Evolutionary conservation across 1,140 invertebrate genomes (phyloP).

Genomic region (Phocides pigmalion): DNA sequence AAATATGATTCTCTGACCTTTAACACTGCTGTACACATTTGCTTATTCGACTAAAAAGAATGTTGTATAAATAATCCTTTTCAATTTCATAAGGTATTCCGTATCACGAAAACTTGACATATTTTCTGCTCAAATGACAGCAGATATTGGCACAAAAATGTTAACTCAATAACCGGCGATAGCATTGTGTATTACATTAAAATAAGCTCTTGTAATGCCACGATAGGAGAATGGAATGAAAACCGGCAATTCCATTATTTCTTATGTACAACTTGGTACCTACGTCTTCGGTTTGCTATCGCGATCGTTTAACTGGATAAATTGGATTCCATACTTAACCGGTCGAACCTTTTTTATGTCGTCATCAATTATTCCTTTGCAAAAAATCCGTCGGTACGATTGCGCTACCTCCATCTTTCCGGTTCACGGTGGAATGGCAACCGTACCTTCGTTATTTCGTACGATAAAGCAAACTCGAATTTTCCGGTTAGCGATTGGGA

Average conservation of each 20-base stretch:
- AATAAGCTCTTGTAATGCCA: constrained; percentile 5
- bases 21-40: too few species aligned
- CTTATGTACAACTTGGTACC: too few species aligned
- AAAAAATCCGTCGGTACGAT: background rate
- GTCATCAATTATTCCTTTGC: constrained; percentile 24
- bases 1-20: too few species aligned
- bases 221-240: background rate
- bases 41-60: too few species aligned
- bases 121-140: too few species aligned
- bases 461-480: constrained; percentile 7
- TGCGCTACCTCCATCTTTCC: background rate
- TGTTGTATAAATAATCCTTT: too few species aligned
- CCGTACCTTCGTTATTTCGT: constrained; percentile 5
- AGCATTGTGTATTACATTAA: constrained; percentile 14
- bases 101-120: too few species aligned
- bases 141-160: too few species aligned
- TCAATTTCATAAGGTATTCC: too few species aligned
- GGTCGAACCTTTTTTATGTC: constrained; percentile 17
- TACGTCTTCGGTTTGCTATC: constrained; percentile 11
- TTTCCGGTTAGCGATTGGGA: background rate
- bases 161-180: too few species aligned
- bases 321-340: constrained; percentile 18
- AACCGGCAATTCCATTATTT: constrained; percentile 17
- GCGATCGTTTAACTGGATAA: constrained; percentile 22
- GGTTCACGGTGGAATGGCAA: background rate